Percentiles rank a stretch among this genome's conserved stretches.
phyloP scores from a whole-genome alignment of 2,113 vertebrate species.

The Lichenostomus cassidix region DNA sequence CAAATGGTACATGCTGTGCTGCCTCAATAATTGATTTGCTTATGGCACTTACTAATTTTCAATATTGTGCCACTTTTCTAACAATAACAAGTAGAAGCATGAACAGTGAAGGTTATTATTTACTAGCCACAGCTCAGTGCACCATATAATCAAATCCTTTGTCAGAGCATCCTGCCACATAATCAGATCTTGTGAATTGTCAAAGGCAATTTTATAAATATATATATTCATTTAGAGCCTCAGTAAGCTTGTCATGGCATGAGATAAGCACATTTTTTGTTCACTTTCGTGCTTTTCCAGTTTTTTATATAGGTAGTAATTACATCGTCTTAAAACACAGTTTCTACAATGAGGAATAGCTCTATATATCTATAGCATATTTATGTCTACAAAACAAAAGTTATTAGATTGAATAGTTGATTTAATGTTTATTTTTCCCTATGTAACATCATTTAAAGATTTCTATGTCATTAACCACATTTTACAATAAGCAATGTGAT shows the following conservation, averaged over 20 bases:
- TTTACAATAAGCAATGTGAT: neutral
- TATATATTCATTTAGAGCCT: constrained; percentile 71
- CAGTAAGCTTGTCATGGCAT: constrained; percentile 45
- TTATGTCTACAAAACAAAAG: neutral
- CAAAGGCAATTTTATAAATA: constrained; percentile 71
- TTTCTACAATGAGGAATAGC: constrained; percentile 24
- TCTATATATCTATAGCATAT: neutral
- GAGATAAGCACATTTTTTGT: constrained; percentile 39
- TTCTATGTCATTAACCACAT: neutral
- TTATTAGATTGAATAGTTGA: neutral
- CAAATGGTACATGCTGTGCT: neutral
- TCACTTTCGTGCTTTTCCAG: constrained; percentile 26
- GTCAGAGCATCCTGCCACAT: constrained; percentile 70
- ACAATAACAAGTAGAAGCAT: constrained; percentile 57
- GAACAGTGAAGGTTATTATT: constrained; percentile 66
- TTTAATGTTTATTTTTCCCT: constrained; percentile 15
- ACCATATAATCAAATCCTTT: constrained; percentile 76
- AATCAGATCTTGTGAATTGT: constrained; percentile 74
- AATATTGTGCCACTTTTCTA: constrained; percentile 43
- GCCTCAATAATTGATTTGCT: constrained; percentile 57
- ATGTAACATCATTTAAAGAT: neutral
- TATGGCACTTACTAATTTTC: constrained; percentile 59
- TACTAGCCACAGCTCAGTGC: constrained; percentile 64
- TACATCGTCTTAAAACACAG: constrained; percentile 36
- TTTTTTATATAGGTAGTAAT: constrained; percentile 47